Base-by-base conservation (phyloP, 2,113 vertebrate genomes). In the Aptenodytes forsteri region DNA sequence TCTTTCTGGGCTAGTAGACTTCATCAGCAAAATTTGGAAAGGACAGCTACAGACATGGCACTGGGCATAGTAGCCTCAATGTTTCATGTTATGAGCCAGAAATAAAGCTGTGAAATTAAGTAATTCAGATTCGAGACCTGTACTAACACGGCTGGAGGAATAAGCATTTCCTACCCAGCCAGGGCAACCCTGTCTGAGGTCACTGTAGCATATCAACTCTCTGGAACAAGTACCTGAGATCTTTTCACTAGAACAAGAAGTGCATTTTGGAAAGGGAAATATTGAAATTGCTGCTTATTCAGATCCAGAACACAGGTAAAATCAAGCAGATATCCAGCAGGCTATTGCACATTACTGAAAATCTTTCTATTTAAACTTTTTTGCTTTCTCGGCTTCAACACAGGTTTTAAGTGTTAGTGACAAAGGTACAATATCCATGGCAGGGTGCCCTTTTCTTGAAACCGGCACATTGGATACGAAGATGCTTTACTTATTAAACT, bases 361-460 rank as follows among this genome's bases (percentile, higher is more conserved):
- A 49, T 52, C 47, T 58, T 84, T 80, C 59, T 36, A 11, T 73
- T 92, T 55, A 78, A 90, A 58, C 58, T 66, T 85, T 18, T 62
- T 20, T 65, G 54, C 36, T 83, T 83, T 72, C 70, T 92, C 64
- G 90, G 71, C 42, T 80, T 70, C 89, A 40, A 29, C 46, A 23
- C 20, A 21, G 55, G 72, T 61, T 96, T 86, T 61, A 65, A 86
- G 40, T 19, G 46, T 40, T 49, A n/a, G 87, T 50, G 86, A 81
- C 59, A 93, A 70, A 96, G 69, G 89, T 50, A 83, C 67, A 69
- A 66, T n/a, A 65, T 11, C 71, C 62, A 9, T 72, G 79, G 75
- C 88, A 95, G 83, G 90, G 70, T 89, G 90, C 36, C 62, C 89
- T 90, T 77, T 72, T 40, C 86, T 73, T 55, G 71, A 64, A 92